Conservation (phyloP, 2,888 invertebrate genomes). For the Drosophila merina region DNA sequence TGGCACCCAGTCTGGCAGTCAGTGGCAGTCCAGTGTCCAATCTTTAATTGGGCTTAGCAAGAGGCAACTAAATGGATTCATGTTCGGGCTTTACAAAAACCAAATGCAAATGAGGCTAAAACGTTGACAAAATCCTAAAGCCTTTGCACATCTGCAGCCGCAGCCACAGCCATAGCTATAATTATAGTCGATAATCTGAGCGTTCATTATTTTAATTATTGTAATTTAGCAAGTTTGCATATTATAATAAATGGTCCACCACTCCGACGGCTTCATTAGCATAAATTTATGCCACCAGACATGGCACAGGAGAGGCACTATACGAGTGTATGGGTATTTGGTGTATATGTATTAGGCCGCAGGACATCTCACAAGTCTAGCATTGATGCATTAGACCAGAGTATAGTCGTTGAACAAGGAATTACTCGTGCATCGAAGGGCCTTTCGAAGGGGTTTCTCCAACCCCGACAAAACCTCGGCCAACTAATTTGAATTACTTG, state of each 20-base stretch:
- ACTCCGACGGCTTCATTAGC: slow-evolving; percentile 61
- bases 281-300: slow-evolving; percentile 61
- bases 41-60: slow-evolving; percentile 33
- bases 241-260: slow-evolving; percentile 73
- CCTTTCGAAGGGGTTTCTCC: slow-evolving; percentile 5
- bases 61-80: slow-evolving; percentile 8
- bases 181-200: slow-evolving; percentile 76
- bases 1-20: slow-evolving; percentile 20
- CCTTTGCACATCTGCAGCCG: slow-evolving; percentile 51
- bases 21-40: not conserved
- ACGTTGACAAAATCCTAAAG: slow-evolving; percentile 35
- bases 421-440: slow-evolving; percentile 27
- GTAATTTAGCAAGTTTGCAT: slow-evolving; percentile 74
- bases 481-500: slow-evolving; percentile 78
- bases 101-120: slow-evolving; percentile 24
- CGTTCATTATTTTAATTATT: slow-evolving; percentile 80
- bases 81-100: not conserved
- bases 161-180: slow-evolving; percentile 39
- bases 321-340: not conserved
- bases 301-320: slow-evolving; percentile 7
- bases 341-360: slow-evolving; percentile 20
- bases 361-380: slow-evolving; percentile 24
- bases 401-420: slow-evolving; percentile 34
- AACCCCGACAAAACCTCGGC: slow-evolving; percentile 35
- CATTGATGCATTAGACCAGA: slow-evolving; percentile 43